Evolutionary conservation across 2,797 vertebrate genomes (phyloP).

Genomic region (Austrolebias charrua): DNA sequence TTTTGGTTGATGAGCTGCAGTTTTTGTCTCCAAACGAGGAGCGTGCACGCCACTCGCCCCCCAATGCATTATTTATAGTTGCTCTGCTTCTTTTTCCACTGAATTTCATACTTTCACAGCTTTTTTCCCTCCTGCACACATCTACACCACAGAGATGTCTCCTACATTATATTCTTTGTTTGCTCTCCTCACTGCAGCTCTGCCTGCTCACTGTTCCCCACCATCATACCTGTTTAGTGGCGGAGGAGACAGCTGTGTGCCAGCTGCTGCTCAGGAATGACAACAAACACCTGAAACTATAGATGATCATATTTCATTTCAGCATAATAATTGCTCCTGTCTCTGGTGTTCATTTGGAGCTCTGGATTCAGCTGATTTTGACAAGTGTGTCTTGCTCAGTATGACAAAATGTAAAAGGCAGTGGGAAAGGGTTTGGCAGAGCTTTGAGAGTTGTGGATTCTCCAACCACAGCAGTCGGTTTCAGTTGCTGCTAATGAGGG

Average conservation of each 20-base stretch:
- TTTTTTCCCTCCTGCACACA: constrained; percentile 7
- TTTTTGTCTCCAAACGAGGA: constrained; percentile 53
- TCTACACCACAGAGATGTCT: constrained; percentile 12
- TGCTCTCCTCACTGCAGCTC: constrained; percentile 1
- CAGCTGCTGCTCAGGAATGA: constrained; percentile 36
- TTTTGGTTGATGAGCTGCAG: constrained; percentile 54
- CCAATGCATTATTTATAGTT: constrained; percentile 74
- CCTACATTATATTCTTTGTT: constrained; percentile 13
- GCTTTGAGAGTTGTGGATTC: background rate
- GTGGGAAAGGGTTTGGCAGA: constrained; percentile 27
- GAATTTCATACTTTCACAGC: constrained; percentile 32
- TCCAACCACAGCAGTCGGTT: constrained; percentile 9
- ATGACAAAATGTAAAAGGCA: constrained; percentile 24
- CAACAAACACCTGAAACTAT: constrained; percentile 25
- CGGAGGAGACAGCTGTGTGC: constrained; percentile 9
- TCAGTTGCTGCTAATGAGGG: constrained; percentile 24
- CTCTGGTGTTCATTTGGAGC: constrained; percentile 22
- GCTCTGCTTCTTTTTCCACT: constrained; percentile 24
- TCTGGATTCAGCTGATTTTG: constrained; percentile 8
- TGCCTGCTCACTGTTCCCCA: constrained; percentile 26
- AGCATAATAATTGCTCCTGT: constrained; percentile 12
- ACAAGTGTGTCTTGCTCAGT: constrained; percentile 25
- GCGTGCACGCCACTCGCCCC: constrained; percentile 44
- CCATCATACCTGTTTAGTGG: constrained; percentile 26
- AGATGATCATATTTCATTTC: constrained; percentile 22